Base-by-base conservation (phyloP, 53 echinoderm and acorn worm species). In the Apostichopus leukothele region DNA sequence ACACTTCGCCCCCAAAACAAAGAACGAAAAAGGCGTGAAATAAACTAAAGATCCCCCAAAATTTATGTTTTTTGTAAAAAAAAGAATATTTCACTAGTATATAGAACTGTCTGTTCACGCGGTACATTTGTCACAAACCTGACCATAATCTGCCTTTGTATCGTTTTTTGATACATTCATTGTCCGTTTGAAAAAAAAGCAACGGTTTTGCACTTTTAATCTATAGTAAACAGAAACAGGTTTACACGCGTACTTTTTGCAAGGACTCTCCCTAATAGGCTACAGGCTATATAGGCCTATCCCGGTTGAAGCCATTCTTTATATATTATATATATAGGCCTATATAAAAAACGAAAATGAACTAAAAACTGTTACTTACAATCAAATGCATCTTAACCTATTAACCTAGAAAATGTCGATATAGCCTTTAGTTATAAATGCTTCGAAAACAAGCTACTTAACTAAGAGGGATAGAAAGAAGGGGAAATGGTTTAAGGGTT, bases 361-460 rank as follows among this genome's bases (percentile, higher is more conserved):
- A 71, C 18, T 71, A 71, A 39, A 39, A 71, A 71, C 71, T 71
- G 71, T 71, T 71, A n/a, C 71, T 71, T 71, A 71, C 18, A 16
- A 71, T 71, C n/a, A 71, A 71, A 71, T n/a, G 18, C 14, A 71
- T 71, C 71, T 71, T 71, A 71, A 71, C 71, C 71, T n/a, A 71
- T 13, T 71, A 71, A 71, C 71, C 71, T n/a, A 71, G 71, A 71
- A 71, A 16, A 16, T n/a, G 5, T 19, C 71, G 20, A 71, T 39
- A 39, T 71, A 71, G 71, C 71, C 71, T 18, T 71, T 6, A 71
- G 71, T 71, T 71, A 71, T 71, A 10, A 16, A 19, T 71, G 14
- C 18, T 13, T 71, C 71, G 71, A 71, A 71, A 18, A 71, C 71
- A 71, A 71, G 11, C 63, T 63, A 13, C 16, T 63, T 63, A 63